These are phyloP conservation scores for Accipiter cooperii DNA, from an alignment of 2,113 vertebrate genomes.

Conservation along the genomic window DNA sequence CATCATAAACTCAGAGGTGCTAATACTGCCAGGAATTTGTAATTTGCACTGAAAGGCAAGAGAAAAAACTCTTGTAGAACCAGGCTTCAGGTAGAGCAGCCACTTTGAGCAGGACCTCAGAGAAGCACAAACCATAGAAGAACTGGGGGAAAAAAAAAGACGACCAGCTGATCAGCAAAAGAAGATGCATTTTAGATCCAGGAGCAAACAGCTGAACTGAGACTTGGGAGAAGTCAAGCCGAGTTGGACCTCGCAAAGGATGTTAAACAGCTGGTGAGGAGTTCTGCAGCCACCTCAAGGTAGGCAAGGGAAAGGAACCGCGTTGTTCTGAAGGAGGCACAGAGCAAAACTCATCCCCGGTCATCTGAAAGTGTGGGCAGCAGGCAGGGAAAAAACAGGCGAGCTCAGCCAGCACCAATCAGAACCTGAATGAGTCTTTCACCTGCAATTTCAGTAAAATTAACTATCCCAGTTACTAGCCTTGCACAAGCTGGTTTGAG, in stretches of 20 bases:
- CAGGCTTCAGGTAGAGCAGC: neutral
- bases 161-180: neutral
- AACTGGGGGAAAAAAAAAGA: neutral
- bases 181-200: neutral
- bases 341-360: neutral
- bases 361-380: neutral
- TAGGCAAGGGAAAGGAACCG: neutral
- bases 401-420: neutral
- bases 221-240: neutral
- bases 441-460: neutral
- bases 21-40: neutral
- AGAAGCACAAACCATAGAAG: neutral
- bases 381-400: rapidly evolving
- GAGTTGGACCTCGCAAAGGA: neutral
- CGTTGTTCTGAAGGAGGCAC: neutral
- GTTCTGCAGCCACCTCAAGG: neutral
- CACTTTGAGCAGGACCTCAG: neutral
- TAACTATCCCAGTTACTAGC: neutral
- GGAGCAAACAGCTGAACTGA: neutral
- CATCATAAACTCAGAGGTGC: neutral
- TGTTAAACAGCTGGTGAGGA: too few species aligned
- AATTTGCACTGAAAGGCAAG: neutral
- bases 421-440: neutral
- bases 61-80: neutral
- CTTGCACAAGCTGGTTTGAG: neutral